A percentile compares a stretch with the other conserved stretches of the same genome.
Evolutionary conservation across 2,797 vertebrate genomes (phyloP).

Genomic region (Phoxinus dragarum): DNA sequence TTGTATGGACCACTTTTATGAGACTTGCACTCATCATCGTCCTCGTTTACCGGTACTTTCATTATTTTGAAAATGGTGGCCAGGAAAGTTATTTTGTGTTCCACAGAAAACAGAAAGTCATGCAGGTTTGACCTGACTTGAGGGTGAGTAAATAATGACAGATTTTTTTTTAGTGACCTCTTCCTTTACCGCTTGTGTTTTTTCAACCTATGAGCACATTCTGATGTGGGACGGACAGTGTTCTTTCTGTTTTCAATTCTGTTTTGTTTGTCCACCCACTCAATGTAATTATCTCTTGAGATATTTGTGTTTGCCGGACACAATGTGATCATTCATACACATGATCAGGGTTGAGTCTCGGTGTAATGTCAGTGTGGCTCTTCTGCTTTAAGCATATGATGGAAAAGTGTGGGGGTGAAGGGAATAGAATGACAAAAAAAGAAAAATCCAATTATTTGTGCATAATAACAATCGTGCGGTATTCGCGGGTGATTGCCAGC

Average conservation of each 20-base stretch:
- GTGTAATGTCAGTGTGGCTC: constrained; percentile 48
- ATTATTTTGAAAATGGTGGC: background rate
- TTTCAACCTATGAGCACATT: constrained; percentile 23
- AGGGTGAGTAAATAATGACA: background rate
- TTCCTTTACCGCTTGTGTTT: background rate
- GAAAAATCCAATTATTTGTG: constrained; percentile 65
- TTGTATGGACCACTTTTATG: background rate
- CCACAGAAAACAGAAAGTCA: background rate
- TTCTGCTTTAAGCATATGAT: constrained; percentile 54
- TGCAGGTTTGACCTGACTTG: background rate
- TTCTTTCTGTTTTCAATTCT: constrained; percentile 51
- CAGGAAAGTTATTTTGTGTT: background rate
- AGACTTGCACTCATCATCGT: background rate
- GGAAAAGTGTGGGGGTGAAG: constrained; percentile 49
- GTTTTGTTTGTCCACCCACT: constrained; percentile 60
- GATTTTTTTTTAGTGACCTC: background rate
- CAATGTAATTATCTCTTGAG: constrained; percentile 58
- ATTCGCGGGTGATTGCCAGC: constrained; percentile 33
- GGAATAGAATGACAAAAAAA: constrained; percentile 34
- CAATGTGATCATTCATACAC: constrained; percentile 60
- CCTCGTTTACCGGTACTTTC: background rate
- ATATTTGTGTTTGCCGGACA: constrained; percentile 61
- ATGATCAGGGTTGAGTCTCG: constrained; percentile 59
- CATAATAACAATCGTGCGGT: constrained; percentile 62
- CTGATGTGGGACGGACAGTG: constrained; percentile 44